Percentiles rank a stretch among this genome's conserved stretches.
These are phyloP conservation scores for Lepidotrigona ventralis DNA, from an alignment of 1,140 invertebrate species.

Conservation along the genomic window DNA sequence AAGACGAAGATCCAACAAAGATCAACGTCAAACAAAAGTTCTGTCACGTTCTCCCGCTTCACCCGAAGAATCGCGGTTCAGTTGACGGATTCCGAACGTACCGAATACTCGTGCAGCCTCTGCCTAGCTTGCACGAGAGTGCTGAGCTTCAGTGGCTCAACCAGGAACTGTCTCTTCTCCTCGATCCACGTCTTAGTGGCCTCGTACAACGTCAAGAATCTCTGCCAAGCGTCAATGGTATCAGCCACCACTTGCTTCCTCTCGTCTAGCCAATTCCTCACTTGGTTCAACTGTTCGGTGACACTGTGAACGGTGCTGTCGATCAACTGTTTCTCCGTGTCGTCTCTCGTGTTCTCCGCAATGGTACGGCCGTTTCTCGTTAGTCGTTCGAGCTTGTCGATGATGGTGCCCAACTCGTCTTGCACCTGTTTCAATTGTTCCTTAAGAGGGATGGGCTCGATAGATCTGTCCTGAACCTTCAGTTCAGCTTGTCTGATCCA, in stretches of 20 bases:
- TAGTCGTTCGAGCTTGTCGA: slow-evolving; percentile 89
- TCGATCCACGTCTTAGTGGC: slow-evolving; percentile 90
- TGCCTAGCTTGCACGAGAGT: slow-evolving; percentile 90
- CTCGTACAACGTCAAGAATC: slow-evolving; percentile 91
- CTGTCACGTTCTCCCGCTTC: background rate
- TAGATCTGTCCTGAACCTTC: slow-evolving; percentile 89
- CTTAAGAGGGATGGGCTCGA: slow-evolving; percentile 88
- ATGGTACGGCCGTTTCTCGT: slow-evolving; percentile 89
- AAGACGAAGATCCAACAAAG: background rate
- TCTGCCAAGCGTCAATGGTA: slow-evolving; percentile 91
- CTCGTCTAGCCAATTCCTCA: slow-evolving; percentile 89
- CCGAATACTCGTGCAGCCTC: slow-evolving; percentile 93
- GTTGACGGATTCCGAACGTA: slow-evolving; percentile 77
- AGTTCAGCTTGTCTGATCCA: slow-evolving; percentile 92
- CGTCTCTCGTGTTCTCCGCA: slow-evolving; percentile 88
- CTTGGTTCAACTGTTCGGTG: slow-evolving; percentile 88
- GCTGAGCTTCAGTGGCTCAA: slow-evolving; percentile 87
- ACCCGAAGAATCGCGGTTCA: background rate
- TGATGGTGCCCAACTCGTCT: slow-evolving; percentile 85
- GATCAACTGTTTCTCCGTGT: slow-evolving; percentile 88
- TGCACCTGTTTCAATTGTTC: slow-evolving; percentile 89
- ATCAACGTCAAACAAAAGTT: background rate
- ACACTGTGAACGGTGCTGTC: slow-evolving; percentile 87
- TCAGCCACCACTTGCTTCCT: slow-evolving; percentile 92
- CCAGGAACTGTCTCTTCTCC: slow-evolving; percentile 89